Percentiles rank a stretch among this genome's conserved stretches.
These are phyloP conservation scores for Acrocephalus arundinaceus DNA, from an alignment of 2,113 vertebrate species.

Conservation along the genomic window DNA sequence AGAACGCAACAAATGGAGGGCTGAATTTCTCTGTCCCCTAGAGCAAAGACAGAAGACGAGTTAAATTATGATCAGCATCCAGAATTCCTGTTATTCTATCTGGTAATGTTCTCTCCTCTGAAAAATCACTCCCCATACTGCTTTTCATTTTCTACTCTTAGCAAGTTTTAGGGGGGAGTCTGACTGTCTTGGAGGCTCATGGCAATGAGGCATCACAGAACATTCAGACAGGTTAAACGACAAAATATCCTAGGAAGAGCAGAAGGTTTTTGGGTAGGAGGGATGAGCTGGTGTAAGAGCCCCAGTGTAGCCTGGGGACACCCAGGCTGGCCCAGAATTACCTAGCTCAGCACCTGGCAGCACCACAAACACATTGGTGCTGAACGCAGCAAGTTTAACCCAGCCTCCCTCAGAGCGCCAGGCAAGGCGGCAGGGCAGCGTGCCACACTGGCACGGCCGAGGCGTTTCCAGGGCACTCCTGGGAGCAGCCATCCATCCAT, in stretches of 20 bases:
- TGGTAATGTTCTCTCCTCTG: background rate
- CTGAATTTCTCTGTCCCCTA: conserved; percentile 77
- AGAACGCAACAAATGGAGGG: conserved; percentile 81
- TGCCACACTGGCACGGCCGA: fast-evolving
- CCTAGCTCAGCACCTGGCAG: conserved; percentile 36
- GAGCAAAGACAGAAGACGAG: background rate
- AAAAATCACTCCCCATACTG: background rate
- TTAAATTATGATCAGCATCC: background rate
- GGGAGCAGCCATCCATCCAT: background rate
- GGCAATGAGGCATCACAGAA: background rate
- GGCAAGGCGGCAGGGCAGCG: background rate
- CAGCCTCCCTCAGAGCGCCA: background rate
- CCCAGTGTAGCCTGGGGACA: background rate
- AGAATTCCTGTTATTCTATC: background rate
- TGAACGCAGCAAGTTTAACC: background rate
- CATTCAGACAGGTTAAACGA: background rate
- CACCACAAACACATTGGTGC: background rate
- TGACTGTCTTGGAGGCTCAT: background rate
- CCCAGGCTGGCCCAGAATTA: background rate
- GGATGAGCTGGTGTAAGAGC: background rate
- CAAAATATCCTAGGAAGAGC: background rate
- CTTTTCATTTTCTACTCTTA: background rate
- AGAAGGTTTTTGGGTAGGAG: background rate
- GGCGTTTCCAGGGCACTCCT: background rate
- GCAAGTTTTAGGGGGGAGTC: background rate